Base-by-base conservation (phyloP, 2,797 vertebrate species). In the Pangasius larnaudii region DNA sequence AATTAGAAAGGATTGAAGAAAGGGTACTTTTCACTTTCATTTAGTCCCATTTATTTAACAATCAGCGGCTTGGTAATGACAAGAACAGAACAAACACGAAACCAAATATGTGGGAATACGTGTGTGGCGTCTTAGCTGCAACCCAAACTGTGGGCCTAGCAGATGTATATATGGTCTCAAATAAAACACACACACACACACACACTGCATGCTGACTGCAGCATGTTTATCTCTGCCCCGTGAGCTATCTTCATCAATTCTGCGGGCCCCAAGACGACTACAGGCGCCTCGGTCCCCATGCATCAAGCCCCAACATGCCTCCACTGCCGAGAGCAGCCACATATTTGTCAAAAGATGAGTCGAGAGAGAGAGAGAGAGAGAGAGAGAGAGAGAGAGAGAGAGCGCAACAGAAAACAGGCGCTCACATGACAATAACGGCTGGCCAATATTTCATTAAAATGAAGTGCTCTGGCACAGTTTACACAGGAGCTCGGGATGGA, bases 381-480 rank as follows among this genome's bases (percentile, higher is more conserved):
- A 46, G 88, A 61, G 78, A 11, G 85, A 65, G 91, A 51, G 49
- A 85, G 42, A 59, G 82, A 63, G 72, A 61, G 59, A 83, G 82
- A 59, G 77, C 16, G 69, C 80, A 75, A 84, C 65, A 80, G 58
- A 88, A 74, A 93, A 93, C 91, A 88, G 91, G 91, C 95, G 91
- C 93, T 95, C 95, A 89, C 93, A 94, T 97, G 98, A 98, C 97
- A 97, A 96, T 96, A 96, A 97, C 96, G 95, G 93, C 90, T 0
- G 90, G 92, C 94, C 95, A 94, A 97, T 99, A 97, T 97, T 98
- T 99, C 98, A 99, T 96, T 95, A 96, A 97, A 98, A 98, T 97
- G 95, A 97, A 98, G 97, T 96, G 96, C 95, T 92, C 89, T 95
- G 96, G 96, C 96, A 96, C 95, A 96, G 96, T 96, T 98, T 97